phyloP scores from a whole-genome alignment of 92 coral and sea anemone species.

The Siderastrea radians region DNA sequence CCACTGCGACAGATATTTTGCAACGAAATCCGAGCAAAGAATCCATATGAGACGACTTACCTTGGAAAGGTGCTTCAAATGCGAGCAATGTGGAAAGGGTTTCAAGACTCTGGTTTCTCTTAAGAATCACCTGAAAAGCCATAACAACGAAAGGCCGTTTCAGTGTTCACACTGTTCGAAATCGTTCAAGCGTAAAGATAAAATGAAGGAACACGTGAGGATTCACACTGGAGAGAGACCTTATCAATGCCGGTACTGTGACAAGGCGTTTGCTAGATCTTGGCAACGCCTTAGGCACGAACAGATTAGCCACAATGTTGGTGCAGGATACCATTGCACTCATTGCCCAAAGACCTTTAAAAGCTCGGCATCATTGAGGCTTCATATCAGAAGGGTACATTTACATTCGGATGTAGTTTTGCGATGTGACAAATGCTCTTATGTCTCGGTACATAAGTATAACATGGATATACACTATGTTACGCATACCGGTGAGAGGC shows the following conservation, averaged over 20 bases:
- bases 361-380: too few relatives aligned
- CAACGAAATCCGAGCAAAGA: not conserved
- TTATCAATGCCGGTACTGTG: conserved; percentile 2
- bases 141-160: conserved; percentile 1
- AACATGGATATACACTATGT: not conserved
- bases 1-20: conserved; percentile 26
- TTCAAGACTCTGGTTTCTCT: not conserved
- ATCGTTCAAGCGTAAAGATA: not conserved
- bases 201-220: conserved; percentile 4
- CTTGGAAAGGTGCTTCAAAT: conserved; percentile 9
- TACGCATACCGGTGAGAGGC: conserved; percentile 15
- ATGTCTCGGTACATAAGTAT: not conserved
- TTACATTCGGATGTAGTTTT: not conserved
- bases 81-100: conserved; percentile 32
- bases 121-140: conserved; percentile 8
- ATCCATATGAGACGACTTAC: not conserved
- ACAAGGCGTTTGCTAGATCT: not conserved
- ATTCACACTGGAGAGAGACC: conserved; percentile 33
- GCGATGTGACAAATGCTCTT: conserved; percentile 17
- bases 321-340: not conserved
- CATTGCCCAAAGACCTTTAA: not conserved
- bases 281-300: not conserved
- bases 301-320: not conserved
- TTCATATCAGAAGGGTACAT: not conserved
- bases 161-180: conserved; percentile 35